Conservation (phyloP, 1,140 invertebrate genomes). For the Halictus rubicundus region DNA sequence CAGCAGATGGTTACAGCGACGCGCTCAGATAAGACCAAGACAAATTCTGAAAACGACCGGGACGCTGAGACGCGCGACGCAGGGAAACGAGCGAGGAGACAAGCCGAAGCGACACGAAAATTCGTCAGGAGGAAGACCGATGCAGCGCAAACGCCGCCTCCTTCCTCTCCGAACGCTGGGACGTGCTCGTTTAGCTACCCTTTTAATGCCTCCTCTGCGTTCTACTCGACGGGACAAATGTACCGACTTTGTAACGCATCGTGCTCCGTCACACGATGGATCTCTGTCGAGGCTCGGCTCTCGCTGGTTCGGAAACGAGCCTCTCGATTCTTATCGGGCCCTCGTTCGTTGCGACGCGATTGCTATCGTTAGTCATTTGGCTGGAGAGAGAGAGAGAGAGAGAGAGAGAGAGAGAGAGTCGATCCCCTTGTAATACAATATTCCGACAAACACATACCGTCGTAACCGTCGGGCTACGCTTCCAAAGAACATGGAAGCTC, state of each 20-base stretch:
- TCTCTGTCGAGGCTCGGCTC: neutral
- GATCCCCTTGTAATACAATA: too few relatives aligned
- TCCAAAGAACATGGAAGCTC: too few relatives aligned
- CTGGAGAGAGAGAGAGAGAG: too few relatives aligned
- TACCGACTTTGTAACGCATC: constrained; percentile 22
- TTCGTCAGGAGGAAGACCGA: constrained; percentile 50
- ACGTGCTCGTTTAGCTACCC: constrained; percentile 30
- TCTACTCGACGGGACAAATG: neutral
- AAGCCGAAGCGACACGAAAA: constrained; percentile 47
- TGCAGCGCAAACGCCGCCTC: constrained; percentile 51
- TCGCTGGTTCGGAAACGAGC: neutral
- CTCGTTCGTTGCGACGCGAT: neutral
- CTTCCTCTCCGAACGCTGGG: constrained; percentile 8
- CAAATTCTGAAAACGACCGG: constrained; percentile 51
- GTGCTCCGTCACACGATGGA: constrained; percentile 14
- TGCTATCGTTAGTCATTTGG: too few relatives aligned
- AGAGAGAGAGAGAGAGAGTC: too few relatives aligned
- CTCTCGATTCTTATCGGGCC: neutral
- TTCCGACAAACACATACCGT: too few relatives aligned
- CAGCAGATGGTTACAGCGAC: constrained; percentile 51
- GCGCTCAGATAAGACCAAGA: constrained; percentile 60
- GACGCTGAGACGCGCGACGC: neutral
- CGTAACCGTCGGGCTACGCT: too few relatives aligned
- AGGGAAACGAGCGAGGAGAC: neutral
- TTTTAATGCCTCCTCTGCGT: constrained; percentile 24